phyloP scores from a whole-genome alignment of 2,797 vertebrate species.

The Phylloscopus collybita region DNA sequence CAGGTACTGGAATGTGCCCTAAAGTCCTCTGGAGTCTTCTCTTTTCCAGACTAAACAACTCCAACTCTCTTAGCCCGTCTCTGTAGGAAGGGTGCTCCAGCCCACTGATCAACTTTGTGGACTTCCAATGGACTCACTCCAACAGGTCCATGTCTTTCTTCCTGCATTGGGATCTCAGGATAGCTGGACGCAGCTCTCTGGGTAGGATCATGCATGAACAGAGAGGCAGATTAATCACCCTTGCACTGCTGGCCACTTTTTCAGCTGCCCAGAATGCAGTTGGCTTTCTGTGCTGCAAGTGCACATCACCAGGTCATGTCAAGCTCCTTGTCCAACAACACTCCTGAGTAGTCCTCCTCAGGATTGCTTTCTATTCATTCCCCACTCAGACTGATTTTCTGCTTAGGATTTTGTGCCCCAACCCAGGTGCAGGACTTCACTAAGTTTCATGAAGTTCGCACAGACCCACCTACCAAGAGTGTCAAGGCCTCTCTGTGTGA shows the following conservation, averaged over 20 bases:
- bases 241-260: rapidly evolving
- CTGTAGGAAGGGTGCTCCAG: not conserved
- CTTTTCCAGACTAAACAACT: not conserved
- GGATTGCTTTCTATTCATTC: not conserved
- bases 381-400: not conserved
- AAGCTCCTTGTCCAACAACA: not conserved
- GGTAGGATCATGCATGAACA: not conserved
- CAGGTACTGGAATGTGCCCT: not conserved
- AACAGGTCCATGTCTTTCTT: too few species aligned
- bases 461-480: not conserved
- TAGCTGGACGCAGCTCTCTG: not conserved
- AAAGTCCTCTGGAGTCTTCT: not conserved
- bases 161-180: not conserved
- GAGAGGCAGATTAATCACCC: not conserved
- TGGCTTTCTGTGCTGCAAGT: not conserved
- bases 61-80: not conserved
- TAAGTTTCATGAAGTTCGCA: not conserved
- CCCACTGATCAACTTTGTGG: not conserved
- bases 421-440: not conserved
- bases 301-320: rapidly evolving
- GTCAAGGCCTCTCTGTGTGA: too few species aligned
- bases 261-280: not conserved
- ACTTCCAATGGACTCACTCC: rapidly evolving
- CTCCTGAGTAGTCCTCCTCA: not conserved
- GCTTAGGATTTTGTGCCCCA: not conserved